These are phyloP conservation scores for Coreoperca whiteheadi DNA, from an alignment of 2,113 vertebrate species.

Conservation along the genomic window DNA sequence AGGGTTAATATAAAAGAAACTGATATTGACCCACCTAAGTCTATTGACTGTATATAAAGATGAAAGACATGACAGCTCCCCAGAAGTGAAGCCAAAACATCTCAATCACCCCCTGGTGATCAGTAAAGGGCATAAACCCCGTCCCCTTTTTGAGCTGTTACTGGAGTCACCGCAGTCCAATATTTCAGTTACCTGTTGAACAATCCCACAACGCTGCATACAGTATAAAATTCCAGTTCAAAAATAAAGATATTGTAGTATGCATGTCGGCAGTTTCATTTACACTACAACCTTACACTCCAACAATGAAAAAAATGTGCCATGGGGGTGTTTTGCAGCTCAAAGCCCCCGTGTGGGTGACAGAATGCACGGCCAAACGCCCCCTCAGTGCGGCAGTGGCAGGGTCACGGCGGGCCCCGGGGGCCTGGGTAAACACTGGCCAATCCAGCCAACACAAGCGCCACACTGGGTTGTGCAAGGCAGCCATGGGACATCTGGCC, in stretches of 20 bases:
- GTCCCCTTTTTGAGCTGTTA: background rate
- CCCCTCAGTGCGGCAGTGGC: slow-evolving; percentile 44
- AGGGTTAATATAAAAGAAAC: background rate
- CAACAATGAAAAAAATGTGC: slow-evolving; percentile 19
- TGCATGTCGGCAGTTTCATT: background rate
- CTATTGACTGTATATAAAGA: too few species aligned
- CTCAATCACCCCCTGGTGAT: too few species aligned
- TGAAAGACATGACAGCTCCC: too few species aligned
- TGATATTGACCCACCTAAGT: background rate
- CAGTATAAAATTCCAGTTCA: too few species aligned
- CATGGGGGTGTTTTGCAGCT: slow-evolving; percentile 22
- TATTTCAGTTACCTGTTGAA: background rate
- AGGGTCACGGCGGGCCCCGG: slow-evolving; percentile 53
- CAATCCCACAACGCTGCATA: background rate
- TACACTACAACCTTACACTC: slow-evolving; percentile 5
- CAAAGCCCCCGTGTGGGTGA: slow-evolving; percentile 37
- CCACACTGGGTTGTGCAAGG: slow-evolving; percentile 70
- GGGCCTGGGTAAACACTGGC: slow-evolving; percentile 68
- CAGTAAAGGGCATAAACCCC: too few species aligned
- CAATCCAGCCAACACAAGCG: slow-evolving; percentile 68
- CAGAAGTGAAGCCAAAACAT: too few species aligned
- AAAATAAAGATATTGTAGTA: background rate
- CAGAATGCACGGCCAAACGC: slow-evolving; percentile 38
- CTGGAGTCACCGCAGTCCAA: background rate
- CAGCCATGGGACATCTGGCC: slow-evolving; percentile 71